These are phyloP conservation scores for Drosophila santomea DNA, from an alignment of 1,140 invertebrate genomes.

Conservation along the genomic window DNA sequence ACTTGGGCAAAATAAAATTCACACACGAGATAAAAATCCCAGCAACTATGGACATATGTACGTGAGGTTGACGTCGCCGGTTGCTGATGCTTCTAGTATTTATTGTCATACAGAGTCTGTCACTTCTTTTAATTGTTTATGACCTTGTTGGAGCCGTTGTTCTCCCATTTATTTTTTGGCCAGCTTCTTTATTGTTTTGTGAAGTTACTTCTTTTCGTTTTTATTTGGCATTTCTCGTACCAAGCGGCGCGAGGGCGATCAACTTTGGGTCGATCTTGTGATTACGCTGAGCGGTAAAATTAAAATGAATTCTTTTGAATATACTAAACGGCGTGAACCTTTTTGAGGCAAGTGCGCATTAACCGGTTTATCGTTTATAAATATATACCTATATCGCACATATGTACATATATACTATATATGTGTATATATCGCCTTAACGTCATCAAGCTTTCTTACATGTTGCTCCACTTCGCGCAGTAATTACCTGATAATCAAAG, in stretches of 20 bases:
- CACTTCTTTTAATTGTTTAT: constrained; percentile 80
- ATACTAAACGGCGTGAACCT: constrained; percentile 38
- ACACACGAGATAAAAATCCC: constrained; percentile 68
- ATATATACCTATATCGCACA: background rate
- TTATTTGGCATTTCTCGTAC: constrained; percentile 58
- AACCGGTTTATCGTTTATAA: constrained; percentile 60
- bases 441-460: constrained; percentile 54
- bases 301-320: constrained; percentile 53
- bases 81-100: constrained; percentile 49
- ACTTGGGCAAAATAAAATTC: constrained; percentile 49
- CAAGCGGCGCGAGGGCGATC: constrained; percentile 73
- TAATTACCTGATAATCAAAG: constrained; percentile 53
- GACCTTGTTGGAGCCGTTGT: constrained; percentile 49
- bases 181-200: constrained; percentile 17
- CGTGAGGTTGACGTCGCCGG: constrained; percentile 37
- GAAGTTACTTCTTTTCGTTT: background rate
- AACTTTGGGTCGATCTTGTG: constrained; percentile 64
- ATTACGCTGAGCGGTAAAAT: constrained; percentile 58
- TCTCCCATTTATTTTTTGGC: constrained; percentile 25
- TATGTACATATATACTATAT: background rate
- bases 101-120: constrained; percentile 73
- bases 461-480: constrained; percentile 53
- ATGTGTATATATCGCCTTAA: constrained; percentile 40
- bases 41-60: constrained; percentile 4
- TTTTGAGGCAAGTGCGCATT: constrained; percentile 46